Evolutionary conservation across 2,113 vertebrate genomes (phyloP).

Genomic region (Pygoscelis antarcticus): DNA sequence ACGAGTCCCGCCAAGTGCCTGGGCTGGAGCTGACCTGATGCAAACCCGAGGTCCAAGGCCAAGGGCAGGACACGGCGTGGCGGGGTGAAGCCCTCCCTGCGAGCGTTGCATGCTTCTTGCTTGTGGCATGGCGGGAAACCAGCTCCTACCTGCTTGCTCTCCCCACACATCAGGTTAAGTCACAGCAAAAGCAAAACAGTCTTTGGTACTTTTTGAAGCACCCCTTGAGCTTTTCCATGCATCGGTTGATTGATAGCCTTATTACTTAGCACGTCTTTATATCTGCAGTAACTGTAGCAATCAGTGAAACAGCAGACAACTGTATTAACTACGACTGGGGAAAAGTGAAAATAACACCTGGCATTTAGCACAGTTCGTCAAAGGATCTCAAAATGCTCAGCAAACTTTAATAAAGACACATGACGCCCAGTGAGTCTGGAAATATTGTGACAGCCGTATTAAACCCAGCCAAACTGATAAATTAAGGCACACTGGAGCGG

Average conservation of each 20-base stretch:
- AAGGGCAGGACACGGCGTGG: rapidly evolving
- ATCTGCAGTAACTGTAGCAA: background rate
- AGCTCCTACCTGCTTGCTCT: background rate
- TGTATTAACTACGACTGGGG: background rate
- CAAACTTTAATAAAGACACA: conserved; percentile 9
- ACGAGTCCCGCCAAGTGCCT: rapidly evolving
- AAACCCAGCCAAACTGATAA: background rate
- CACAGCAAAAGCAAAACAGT: background rate
- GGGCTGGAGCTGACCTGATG: background rate
- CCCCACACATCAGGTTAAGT: background rate
- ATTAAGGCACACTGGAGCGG: rapidly evolving
- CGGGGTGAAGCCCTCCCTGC: rapidly evolving
- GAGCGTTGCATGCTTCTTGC: rapidly evolving
- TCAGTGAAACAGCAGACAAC: conserved; percentile 8
- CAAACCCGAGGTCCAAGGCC: background rate
- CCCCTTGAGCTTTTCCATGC: background rate
- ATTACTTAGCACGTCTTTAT: background rate
- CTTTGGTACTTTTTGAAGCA: background rate
- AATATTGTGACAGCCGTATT: background rate
- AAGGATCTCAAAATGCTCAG: background rate
- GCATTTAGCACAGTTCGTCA: background rate
- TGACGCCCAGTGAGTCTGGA: background rate
- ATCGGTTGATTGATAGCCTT: background rate
- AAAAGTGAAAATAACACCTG: conserved; percentile 28
- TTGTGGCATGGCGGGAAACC: rapidly evolving